Evolutionary conservation across 2,113 vertebrate genomes (phyloP).

Genomic region (Aspidoscelis tigris): DNA sequence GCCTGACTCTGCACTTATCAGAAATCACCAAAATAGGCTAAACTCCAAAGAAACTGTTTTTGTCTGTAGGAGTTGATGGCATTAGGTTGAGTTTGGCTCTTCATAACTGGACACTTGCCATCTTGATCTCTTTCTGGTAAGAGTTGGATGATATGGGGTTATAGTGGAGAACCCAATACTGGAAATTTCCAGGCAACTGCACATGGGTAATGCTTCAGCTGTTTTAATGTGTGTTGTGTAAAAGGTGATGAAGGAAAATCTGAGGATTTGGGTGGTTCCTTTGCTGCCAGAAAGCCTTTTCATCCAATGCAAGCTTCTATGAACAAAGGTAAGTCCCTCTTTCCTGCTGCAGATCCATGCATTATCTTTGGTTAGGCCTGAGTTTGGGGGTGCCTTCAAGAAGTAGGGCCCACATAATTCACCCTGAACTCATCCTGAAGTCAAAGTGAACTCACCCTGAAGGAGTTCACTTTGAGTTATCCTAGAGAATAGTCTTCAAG

Average conservation of each 20-base stretch:
- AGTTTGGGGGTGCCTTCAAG: too few species aligned
- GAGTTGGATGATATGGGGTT: background rate
- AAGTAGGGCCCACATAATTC: too few species aligned
- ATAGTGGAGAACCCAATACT: background rate
- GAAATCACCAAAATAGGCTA: background rate
- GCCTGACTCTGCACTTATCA: background rate
- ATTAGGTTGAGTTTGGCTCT: too few species aligned
- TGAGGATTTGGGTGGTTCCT: background rate
- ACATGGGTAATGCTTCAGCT: background rate
- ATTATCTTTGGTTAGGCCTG: too few species aligned
- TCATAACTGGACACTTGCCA: too few species aligned
- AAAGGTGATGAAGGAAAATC: background rate
- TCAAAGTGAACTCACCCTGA: too few species aligned
- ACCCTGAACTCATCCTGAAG: too few species aligned
- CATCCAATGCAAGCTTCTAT: background rate
- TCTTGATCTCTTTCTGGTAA: too few species aligned
- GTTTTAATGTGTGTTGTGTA: background rate
- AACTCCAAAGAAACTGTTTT: background rate
- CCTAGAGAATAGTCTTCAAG: too few species aligned
- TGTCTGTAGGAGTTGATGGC: too few species aligned
- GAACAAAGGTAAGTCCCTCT: background rate
- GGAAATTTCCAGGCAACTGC: background rate
- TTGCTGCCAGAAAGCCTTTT: background rate
- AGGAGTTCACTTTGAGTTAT: too few species aligned
- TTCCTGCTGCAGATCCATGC: too few species aligned